Evolutionary conservation across 2,113 vertebrate species (phyloP).

Genomic region (Protobothrops flavoviridis): DNA sequence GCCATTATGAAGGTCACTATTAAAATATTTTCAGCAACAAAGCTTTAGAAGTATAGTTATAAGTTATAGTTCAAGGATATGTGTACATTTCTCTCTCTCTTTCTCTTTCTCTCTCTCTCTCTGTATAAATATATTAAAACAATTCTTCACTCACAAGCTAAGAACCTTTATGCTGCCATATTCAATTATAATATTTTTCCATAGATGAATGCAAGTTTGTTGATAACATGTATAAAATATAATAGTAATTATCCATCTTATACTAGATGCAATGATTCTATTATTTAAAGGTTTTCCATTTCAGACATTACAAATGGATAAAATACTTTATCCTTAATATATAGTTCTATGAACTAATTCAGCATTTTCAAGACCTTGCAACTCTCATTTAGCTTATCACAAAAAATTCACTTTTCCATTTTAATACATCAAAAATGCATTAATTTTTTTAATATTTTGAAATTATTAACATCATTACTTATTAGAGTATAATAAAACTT

Average conservation of each 20-base stretch:
- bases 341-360: constrained; percentile 27
- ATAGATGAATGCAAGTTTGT: constrained; percentile 22
- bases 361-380: not conserved
- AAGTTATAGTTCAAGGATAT: not conserved
- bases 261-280: constrained; percentile 28
- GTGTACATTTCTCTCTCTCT: not conserved
- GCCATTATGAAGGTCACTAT: not conserved
- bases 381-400: constrained; percentile 28
- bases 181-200: constrained; percentile 18
- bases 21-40: constrained; percentile 23
- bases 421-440: not conserved
- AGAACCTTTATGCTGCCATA: too few relatives aligned
- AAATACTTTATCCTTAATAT: constrained; percentile 32
- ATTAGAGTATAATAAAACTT: not conserved
- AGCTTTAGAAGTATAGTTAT: constrained; percentile 27
- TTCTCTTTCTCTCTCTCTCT: not conserved
- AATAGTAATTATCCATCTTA: not conserved
- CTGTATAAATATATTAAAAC: not conserved
- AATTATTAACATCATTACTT: not conserved
- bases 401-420: constrained; percentile 6
- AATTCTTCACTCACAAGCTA: not conserved
- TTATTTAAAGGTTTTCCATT: constrained; percentile 39
- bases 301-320: constrained; percentile 26
- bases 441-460: not conserved
- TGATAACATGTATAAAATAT: constrained; percentile 23